A percentile compares a stretch with the other conserved stretches of the same genome.
These are phyloP conservation scores for Orthonevra nobilis DNA, from an alignment of 2,888 invertebrate genomes.

Conservation along the genomic window DNA sequence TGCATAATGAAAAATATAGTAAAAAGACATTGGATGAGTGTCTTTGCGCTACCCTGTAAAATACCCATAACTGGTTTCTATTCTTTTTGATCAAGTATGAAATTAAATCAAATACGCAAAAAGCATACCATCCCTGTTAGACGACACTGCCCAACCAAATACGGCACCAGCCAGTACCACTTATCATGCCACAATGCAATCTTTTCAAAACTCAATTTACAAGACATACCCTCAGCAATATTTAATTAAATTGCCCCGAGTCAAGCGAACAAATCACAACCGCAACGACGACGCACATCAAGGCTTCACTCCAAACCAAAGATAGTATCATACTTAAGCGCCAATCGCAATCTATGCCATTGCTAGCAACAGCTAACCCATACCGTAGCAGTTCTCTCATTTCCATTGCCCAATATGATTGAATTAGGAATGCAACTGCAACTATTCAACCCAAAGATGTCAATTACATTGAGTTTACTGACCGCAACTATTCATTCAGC, in stretches of 20 bases:
- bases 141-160: background rate
- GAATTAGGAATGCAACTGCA: conserved; percentile 56
- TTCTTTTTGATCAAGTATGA: no score
- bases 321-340: conserved; percentile 52
- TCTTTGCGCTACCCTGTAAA: no score
- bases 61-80: no score
- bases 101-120: no score
- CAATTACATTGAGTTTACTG: conserved; percentile 67
- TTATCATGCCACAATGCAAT: conserved; percentile 29
- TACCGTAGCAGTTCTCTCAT: no score
- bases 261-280: conserved; percentile 31
- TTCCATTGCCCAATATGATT: conserved; percentile 32
- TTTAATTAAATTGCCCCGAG: conserved; percentile 55
- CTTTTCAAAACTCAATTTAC: conserved; percentile 52
- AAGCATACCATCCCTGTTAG: no score
- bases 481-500: conserved; percentile 58
- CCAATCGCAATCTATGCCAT: conserved; percentile 24
- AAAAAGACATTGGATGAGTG: no score
- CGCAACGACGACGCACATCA: conserved; percentile 15
- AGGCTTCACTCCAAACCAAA: conserved; percentile 30
- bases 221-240: conserved; percentile 17
- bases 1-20: no score
- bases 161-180: conserved; percentile 14
- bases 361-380: conserved; percentile 17
- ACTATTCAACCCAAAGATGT: conserved; percentile 23